Percentiles rank a stretch among this genome's conserved stretches.
Evolutionary conservation across 2,888 invertebrate species (phyloP).

Genomic region (Congeria kusceri): DNA sequence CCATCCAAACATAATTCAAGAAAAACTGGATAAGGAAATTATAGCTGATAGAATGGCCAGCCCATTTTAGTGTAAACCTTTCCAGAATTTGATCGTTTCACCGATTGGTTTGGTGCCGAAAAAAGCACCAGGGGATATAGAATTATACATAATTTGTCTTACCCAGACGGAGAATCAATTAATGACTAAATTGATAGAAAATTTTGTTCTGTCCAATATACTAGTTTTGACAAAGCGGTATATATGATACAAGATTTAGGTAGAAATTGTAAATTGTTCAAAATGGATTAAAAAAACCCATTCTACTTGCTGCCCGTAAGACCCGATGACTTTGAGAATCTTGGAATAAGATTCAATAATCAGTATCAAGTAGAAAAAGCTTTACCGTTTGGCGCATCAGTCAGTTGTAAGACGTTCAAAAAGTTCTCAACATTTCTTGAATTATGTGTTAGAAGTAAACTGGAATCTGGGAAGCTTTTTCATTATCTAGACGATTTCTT

Average conservation of each 20-base stretch:
- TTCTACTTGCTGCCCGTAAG: background rate
- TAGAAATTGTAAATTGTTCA: too few species aligned
- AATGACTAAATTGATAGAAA: background rate
- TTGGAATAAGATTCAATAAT: background rate
- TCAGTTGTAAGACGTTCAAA: background rate
- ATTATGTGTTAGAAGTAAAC: background rate
- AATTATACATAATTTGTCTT: background rate
- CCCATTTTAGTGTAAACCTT: background rate
- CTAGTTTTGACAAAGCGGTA: background rate
- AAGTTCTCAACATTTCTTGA: background rate
- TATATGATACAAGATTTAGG: background rate
- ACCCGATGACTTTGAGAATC: background rate
- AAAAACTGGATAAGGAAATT: background rate
- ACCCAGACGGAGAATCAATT: background rate
- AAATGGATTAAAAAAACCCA: background rate
- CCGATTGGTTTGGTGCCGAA: background rate
- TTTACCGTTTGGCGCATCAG: background rate
- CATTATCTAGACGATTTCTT: conserved; percentile 1
- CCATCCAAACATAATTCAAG: background rate
- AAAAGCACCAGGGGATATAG: background rate
- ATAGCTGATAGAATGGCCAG: background rate
- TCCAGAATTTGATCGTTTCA: background rate
- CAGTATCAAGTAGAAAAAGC: background rate
- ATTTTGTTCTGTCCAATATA: background rate
- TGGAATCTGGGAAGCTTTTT: background rate